Conservation (phyloP, 2,797 vertebrate species). For the Crypturellus tataupa region DNA sequence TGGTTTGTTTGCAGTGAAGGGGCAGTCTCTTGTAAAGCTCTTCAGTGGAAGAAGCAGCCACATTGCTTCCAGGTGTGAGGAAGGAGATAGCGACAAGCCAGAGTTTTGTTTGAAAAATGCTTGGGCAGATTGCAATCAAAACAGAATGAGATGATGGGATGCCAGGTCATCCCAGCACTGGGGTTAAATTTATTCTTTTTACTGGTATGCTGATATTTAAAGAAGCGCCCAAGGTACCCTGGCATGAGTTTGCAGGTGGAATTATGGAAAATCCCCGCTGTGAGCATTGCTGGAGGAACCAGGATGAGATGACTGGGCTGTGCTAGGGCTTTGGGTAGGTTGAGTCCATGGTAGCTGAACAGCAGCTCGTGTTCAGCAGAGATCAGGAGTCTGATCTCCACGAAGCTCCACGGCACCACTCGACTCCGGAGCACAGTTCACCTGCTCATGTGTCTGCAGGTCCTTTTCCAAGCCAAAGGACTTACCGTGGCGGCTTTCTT, state of each 20-base stretch:
- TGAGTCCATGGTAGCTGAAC: background rate
- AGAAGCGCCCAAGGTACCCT: no score
- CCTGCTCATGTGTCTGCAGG: rapidly evolving
- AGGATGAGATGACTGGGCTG: background rate
- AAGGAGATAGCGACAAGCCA: background rate
- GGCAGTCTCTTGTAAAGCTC: background rate
- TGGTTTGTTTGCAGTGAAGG: background rate
- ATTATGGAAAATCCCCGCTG: background rate
- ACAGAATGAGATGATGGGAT: background rate
- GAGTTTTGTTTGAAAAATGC: background rate
- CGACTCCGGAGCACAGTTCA: rapidly evolving
- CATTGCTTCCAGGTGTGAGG: background rate
- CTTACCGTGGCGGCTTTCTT: background rate
- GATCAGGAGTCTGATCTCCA: background rate
- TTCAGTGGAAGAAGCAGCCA: background rate
- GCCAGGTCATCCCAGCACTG: rapidly evolving
- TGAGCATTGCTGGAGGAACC: background rate
- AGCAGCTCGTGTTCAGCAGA: background rate
- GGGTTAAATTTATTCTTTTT: background rate
- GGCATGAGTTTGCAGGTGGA: background rate
- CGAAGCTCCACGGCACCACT: background rate
- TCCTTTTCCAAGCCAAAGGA: background rate
- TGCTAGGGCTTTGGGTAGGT: background rate
- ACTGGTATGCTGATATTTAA: background rate
- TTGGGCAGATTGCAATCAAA: background rate